Base-by-base conservation (phyloP, 2,797 vertebrate species). In the Danio albolineatus region DNA sequence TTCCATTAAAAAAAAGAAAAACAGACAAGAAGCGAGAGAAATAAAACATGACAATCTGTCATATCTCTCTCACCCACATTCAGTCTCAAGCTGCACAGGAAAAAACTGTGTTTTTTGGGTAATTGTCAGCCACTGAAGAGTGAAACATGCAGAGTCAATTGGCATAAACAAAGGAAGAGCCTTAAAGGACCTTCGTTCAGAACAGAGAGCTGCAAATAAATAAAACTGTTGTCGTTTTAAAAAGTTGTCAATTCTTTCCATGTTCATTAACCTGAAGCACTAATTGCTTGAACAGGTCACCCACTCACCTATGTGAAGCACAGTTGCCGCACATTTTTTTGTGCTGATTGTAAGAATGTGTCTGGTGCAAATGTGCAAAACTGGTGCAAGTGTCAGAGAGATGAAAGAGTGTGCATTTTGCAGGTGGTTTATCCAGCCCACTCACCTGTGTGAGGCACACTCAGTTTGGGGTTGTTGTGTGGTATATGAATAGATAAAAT, bases 101-200 rank as follows among this genome's bases (percentile, higher is more conserved):
- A 28, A 62, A 72, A 36, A 44, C 46, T 75, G 53, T 17, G 56
- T 46, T 56, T 49, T 81, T 51, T 44, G 64, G 56, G 19, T 70
- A 69, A 80, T 73, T 51, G 6, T 59, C 38, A 67, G 62, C 39
- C 43, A 80, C 36, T 12, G 14, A 38, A 74, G 41, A 49, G 78
- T 49, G 21, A 80, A 21, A 10, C 56, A n/a, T 46, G 46, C 6
- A 5, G 14, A 38, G 48, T 10, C 41, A 10, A 71, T 39, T 54
- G 70, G n/a, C 38, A 71, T 71, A 41, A 71, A 53, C 10, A 54
- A 54, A 70, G 16, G 16, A 53, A 53, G 66, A 39, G 67, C 6
- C 36, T 19, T 49, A 13, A n/a, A 71, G 10, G n/a, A 54, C n/a
- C 67, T 14, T 36, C 54, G 10, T 53, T 19, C 48, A 36, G 10